Evolutionary conservation across 2,797 vertebrate species (phyloP).

Genomic region (Pristis pectinata): DNA sequence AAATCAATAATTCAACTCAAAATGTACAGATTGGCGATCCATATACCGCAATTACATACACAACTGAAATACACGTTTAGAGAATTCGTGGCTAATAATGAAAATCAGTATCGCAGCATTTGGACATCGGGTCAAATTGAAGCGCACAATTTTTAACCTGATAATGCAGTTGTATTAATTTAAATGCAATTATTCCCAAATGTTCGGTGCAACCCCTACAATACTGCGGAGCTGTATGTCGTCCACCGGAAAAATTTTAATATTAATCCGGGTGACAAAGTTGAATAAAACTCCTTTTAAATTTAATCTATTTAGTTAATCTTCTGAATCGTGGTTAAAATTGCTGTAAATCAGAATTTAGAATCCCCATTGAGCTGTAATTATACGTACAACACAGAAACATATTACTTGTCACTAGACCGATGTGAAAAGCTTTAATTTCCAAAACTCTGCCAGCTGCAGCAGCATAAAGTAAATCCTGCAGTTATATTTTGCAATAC

Average conservation of each 20-base stretch:
- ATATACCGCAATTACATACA: background rate
- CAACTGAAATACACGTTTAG: background rate
- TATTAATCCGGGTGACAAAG: background rate
- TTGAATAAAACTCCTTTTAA: background rate
- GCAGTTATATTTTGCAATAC: background rate
- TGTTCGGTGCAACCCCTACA: background rate
- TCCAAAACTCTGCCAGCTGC: background rate
- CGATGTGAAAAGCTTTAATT: background rate
- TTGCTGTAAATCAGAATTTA: background rate
- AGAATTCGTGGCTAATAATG: background rate
- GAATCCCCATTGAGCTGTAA: background rate
- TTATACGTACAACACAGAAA: background rate
- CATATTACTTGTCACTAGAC: background rate
- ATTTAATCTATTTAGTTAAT: background rate
- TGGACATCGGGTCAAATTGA: background rate
- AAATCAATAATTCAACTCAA: background rate
- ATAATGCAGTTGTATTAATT: background rate
- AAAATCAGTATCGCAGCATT: background rate
- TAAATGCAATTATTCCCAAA: background rate
- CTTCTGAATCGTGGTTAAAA: background rate
- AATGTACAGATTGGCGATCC: background rate
- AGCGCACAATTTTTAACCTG: background rate
- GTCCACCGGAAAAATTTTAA: no score
- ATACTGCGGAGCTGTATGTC: background rate
- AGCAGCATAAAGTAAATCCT: no score